Conservation (phyloP, 2,113 vertebrate species). For the Aythya baeri region DNA sequence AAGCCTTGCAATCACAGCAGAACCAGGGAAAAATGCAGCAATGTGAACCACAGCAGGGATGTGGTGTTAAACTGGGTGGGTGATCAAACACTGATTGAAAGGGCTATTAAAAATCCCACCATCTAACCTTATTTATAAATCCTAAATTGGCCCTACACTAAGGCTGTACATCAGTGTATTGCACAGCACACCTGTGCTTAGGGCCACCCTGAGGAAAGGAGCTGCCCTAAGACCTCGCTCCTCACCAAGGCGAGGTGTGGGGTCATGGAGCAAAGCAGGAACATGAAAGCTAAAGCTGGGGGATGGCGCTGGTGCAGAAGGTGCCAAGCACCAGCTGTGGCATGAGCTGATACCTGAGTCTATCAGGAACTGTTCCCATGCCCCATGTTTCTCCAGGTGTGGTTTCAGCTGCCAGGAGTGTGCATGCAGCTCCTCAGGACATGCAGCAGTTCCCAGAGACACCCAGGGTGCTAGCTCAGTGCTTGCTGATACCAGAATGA, state of each 20-base stretch:
- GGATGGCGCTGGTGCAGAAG: too few relatives aligned
- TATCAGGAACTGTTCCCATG: not conserved
- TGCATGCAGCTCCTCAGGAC: not conserved
- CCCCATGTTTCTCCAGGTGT: not conserved
- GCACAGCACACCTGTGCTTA: rapidly evolving
- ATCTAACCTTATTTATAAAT: too few relatives aligned
- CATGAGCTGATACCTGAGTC: too few relatives aligned
- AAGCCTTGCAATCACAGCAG: not conserved
- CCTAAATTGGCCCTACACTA: too few relatives aligned
- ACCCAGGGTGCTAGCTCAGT: rapidly evolving
- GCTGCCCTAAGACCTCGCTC: not conserved
- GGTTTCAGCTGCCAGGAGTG: not conserved
- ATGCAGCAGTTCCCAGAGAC: not conserved
- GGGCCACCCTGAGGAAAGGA: not conserved
- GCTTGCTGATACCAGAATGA: too few relatives aligned
- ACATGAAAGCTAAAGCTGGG: not conserved
- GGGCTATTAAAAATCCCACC: too few relatives aligned
- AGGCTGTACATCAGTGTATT: too few relatives aligned
- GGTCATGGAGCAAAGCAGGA: not conserved
- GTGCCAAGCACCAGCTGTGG: too few relatives aligned
- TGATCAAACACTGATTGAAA: too few relatives aligned
- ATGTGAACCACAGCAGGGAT: not conserved
- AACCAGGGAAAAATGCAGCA: not conserved
- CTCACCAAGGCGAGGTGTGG: not conserved
- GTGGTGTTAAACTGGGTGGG: too few relatives aligned